phyloP scores from a whole-genome alignment of 2,888 invertebrate genomes.

The Hydroisotoma schaefferi region DNA sequence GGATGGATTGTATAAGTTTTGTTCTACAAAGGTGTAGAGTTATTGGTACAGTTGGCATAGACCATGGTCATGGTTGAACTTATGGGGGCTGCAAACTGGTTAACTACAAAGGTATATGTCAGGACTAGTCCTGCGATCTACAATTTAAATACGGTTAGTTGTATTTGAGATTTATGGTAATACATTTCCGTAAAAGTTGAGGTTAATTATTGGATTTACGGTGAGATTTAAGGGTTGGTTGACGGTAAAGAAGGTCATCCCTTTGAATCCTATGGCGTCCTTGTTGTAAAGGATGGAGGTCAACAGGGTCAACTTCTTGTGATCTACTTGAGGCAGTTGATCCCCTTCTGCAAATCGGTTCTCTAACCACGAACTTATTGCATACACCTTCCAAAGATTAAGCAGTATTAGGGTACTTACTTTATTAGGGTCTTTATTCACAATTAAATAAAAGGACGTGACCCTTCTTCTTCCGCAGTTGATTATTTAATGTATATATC shows the following conservation, averaged over 20 bases:
- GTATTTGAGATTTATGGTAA: not conserved
- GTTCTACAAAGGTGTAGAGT: too few species aligned
- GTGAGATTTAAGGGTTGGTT: slow-evolving; percentile 13
- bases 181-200: not conserved
- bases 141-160: not conserved
- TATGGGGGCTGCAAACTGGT: slow-evolving; percentile 11
- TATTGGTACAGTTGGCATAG: too few species aligned
- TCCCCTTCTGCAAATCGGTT: slow-evolving; percentile 13
- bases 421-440: not conserved
- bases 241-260: slow-evolving; percentile 21
- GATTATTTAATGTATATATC: not conserved
- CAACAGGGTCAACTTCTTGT: slow-evolving; percentile 19
- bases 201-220: slow-evolving; percentile 14
- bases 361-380: slow-evolving; percentile 25
- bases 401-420: slow-evolving; percentile 3
- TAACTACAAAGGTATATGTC: slow-evolving; percentile 22
- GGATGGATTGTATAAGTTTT: too few species aligned
- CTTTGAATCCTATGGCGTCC: slow-evolving; percentile 22
- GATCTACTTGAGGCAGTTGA: slow-evolving; percentile 15
- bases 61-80: too few species aligned
- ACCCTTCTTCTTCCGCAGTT: not conserved
- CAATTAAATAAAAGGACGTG: not conserved
- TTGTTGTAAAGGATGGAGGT: slow-evolving; percentile 24
- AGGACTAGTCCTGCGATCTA: slow-evolving; percentile 20
- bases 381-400: slow-evolving; percentile 13